Evolutionary conservation across 2,888 invertebrate genomes (phyloP).

Genomic region (Prionchulus punctatus): DNA sequence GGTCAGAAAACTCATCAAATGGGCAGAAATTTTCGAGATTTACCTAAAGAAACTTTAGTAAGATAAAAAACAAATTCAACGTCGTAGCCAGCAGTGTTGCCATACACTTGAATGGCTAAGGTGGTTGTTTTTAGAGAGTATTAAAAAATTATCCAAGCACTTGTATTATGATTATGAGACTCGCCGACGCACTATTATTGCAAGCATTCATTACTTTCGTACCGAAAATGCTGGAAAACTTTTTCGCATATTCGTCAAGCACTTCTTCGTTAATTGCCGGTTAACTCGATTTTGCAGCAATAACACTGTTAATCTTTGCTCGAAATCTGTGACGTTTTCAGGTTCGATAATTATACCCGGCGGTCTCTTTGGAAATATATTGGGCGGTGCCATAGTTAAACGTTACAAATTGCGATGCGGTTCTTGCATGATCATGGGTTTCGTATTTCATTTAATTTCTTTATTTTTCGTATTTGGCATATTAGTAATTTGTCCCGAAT

Average conservation of each 20-base stretch:
- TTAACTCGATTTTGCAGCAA: no score
- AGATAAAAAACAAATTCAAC: no score
- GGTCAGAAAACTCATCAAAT: no score
- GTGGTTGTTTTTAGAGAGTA: background rate
- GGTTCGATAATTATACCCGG: conserved; percentile 28
- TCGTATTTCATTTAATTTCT: conserved; percentile 25
- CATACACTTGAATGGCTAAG: no score
- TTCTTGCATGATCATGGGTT: conserved; percentile 29
- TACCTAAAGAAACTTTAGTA: no score
- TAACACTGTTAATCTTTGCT: no score
- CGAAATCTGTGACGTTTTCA: no score
- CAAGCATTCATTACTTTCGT: conserved; percentile 18
- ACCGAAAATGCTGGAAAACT: conserved; percentile 30
- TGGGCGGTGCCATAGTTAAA: conserved; percentile 26
- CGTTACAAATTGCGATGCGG: conserved; percentile 26
- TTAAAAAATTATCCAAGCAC: background rate
- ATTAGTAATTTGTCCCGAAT: conserved; percentile 25
- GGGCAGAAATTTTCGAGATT: no score
- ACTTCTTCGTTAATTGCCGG: conserved; percentile 16
- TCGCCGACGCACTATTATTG: background rate
- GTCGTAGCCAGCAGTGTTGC: no score
- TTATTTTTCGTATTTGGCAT: conserved; percentile 23
- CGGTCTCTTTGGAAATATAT: conserved; percentile 28
- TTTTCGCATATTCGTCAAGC: conserved; percentile 25
- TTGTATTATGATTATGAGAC: background rate